Evolutionary conservation across 2,888 invertebrate species (phyloP).

Genomic region (Thymelicus acteon): DNA sequence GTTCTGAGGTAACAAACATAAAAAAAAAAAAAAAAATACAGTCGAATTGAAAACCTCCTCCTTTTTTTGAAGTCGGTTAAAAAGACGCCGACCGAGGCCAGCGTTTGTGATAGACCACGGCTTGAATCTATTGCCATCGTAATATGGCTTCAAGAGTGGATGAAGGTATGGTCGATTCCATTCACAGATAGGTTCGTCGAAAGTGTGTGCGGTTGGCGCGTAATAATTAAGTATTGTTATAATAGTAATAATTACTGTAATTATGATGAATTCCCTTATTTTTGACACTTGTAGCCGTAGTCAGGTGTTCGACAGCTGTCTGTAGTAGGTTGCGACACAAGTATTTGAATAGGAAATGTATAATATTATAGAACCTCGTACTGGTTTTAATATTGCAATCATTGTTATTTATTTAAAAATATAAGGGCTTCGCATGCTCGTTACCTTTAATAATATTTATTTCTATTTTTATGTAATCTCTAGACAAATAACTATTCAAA

Average conservation of each 20-base stretch:
- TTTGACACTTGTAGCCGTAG: constrained; percentile 40
- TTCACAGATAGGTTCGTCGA: neutral
- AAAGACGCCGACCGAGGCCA: too few relatives aligned
- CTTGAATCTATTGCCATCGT: too few relatives aligned
- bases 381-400: constrained; percentile 16
- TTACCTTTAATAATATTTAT: neutral
- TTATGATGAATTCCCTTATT: constrained; percentile 41
- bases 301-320: constrained; percentile 29
- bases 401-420: constrained; percentile 6
- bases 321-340: neutral
- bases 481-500: neutral
- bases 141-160: neutral
- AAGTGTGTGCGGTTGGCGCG: constrained; percentile 38
- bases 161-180: neutral
- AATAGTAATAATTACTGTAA: constrained; percentile 54
- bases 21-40: too few relatives aligned
- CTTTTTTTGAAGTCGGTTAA: too few relatives aligned
- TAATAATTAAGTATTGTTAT: constrained; percentile 54
- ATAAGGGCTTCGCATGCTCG: neutral
- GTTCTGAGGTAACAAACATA: too few relatives aligned
- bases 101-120: too few relatives aligned
- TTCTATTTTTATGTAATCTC: neutral
- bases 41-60: too few relatives aligned
- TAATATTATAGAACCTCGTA: neutral
- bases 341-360: constrained; percentile 8